A percentile compares a stretch with the other conserved stretches of the same genome.
Evolutionary conservation across 2,113 vertebrate genomes (phyloP).

Genomic region (Cryptotis parvus): DNA sequence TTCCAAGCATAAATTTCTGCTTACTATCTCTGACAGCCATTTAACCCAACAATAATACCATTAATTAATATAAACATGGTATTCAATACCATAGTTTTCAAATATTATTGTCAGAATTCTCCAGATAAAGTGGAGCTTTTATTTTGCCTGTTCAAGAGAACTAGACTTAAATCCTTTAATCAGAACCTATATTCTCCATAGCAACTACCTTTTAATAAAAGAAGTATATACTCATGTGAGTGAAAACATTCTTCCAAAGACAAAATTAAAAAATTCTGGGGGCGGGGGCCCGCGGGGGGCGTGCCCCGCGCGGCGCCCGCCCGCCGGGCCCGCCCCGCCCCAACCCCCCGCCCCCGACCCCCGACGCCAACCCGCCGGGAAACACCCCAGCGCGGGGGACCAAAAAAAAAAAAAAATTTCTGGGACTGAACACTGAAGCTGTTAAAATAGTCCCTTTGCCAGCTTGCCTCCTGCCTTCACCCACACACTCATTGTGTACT

Average conservation of each 20-base stretch:
- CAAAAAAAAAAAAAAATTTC: conserved; percentile 18
- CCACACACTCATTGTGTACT: neutral
- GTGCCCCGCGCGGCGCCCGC: too few relatives aligned
- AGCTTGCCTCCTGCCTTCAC: neutral
- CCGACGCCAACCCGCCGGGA: too few relatives aligned
- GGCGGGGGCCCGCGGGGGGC: too few relatives aligned
- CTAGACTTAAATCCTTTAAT: conserved; percentile 22
- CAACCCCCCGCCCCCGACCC: too few relatives aligned
- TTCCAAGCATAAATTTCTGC: neutral
- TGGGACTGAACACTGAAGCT: neutral
- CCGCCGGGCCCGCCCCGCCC: too few relatives aligned
- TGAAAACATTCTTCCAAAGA: conserved; percentile 46
- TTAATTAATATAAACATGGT: conserved; percentile 26
- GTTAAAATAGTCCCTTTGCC: neutral
- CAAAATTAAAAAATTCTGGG: conserved; percentile 25
- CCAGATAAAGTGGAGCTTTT: conserved; percentile 31
- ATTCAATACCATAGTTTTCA: neutral
- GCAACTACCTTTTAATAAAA: conserved; percentile 36
- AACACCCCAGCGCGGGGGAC: too few relatives aligned
- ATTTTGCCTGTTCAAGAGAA: neutral
- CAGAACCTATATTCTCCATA: neutral
- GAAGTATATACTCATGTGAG: neutral
- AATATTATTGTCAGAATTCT: neutral
- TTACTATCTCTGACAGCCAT: neutral
- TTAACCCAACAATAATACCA: neutral